These are phyloP conservation scores for Cettia cetti DNA, from an alignment of 2,113 vertebrate species.

Conservation along the genomic window DNA sequence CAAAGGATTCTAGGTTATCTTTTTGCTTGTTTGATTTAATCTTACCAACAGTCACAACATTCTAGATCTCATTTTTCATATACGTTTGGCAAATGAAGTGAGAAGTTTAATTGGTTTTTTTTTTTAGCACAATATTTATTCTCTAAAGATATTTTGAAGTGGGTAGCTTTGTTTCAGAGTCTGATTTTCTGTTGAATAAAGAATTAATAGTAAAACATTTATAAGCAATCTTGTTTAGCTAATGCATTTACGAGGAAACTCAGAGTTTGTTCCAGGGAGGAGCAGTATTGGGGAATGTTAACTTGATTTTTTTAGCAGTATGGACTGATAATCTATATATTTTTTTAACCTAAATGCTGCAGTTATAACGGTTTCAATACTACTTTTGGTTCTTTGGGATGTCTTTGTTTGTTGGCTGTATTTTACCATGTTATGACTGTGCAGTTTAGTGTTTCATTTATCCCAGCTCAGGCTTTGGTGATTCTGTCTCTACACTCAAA, in stretches of 20 bases:
- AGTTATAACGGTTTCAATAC: neutral
- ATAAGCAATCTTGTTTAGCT: neutral
- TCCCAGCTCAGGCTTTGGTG: neutral
- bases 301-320: neutral
- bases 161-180: neutral
- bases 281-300: neutral
- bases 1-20: slow-evolving; percentile 28
- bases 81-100: neutral
- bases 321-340: neutral
- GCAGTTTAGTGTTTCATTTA: neutral
- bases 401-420: neutral
- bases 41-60: neutral
- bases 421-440: fast-evolving
- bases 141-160: neutral
- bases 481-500: neutral
- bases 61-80: neutral
- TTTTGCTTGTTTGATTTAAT: slow-evolving; percentile 30
- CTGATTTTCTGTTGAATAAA: neutral
- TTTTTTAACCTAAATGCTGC: neutral
- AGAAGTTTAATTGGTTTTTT: neutral
- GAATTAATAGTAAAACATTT: neutral
- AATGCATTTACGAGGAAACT: neutral
- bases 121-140: neutral
- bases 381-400: neutral
- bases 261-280: neutral